Conservation (phyloP, 2,797 vertebrate genomes). For the Pristis pectinata region DNA sequence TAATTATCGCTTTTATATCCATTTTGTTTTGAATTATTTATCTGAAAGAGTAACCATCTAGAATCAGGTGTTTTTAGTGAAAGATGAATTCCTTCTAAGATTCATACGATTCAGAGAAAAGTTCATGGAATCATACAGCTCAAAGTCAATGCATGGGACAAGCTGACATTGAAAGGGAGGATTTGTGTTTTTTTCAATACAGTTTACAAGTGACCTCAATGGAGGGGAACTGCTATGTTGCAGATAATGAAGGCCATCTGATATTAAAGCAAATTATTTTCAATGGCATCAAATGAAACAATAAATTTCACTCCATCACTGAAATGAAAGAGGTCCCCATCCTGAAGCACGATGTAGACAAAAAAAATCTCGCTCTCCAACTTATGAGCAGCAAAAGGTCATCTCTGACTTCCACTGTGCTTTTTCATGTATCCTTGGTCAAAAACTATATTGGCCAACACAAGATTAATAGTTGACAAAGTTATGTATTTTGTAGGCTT, state of each 20-base stretch:
- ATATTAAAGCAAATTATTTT: slow-evolving; percentile 11
- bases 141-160: too few relatives aligned
- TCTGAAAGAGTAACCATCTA: too few relatives aligned
- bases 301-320: not conserved
- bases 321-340: not conserved
- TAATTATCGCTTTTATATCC: not conserved
- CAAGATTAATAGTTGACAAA: slow-evolving; percentile 21
- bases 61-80: too few relatives aligned
- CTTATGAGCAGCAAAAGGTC: not conserved
- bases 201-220: not conserved
- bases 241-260: not conserved
- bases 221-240: too few relatives aligned
- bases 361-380: not conserved
- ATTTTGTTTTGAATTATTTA: too few relatives aligned
- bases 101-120: too few relatives aligned
- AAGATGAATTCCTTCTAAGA: too few relatives aligned
- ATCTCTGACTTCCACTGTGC: not conserved
- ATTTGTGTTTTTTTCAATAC: too few relatives aligned
- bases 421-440: not conserved
- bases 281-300: not conserved
- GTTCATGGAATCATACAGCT: too few relatives aligned
- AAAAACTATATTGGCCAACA: not conserved
- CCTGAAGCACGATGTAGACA: not conserved
- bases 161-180: too few relatives aligned
- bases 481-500: slow-evolving; percentile 7